Percentiles rank a stretch among this genome's conserved stretches.
phyloP scores from a whole-genome alignment of 2,888 invertebrate genomes.

The Polydrusus cervinus region DNA sequence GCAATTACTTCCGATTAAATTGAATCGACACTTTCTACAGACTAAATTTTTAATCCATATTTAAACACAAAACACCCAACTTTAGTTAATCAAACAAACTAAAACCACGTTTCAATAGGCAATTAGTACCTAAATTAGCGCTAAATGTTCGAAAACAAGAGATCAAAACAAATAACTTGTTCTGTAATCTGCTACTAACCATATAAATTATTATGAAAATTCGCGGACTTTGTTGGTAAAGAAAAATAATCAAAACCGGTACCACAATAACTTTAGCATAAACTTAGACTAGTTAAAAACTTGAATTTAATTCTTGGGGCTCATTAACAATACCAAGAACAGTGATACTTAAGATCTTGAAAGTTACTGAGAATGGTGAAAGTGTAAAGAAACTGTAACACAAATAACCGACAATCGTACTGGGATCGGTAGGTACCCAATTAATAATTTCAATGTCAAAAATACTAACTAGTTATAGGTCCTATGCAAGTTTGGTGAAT shows the following conservation, averaged over 20 bases:
- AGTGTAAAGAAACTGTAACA: conserved; percentile 19
- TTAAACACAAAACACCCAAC: too few relatives aligned
- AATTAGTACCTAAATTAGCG: too few relatives aligned
- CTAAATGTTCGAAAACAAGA: too few relatives aligned
- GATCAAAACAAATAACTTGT: too few relatives aligned
- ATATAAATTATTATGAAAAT: too few relatives aligned
- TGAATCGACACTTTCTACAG: too few relatives aligned
- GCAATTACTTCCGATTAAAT: too few relatives aligned
- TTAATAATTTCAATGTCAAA: conserved; percentile 14
- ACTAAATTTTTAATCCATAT: too few relatives aligned
- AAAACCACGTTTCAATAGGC: too few relatives aligned
- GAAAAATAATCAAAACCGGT: not conserved
- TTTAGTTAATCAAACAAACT: too few relatives aligned
- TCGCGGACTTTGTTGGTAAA: too few relatives aligned
- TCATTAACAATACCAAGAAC: not conserved
- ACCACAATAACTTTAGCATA: not conserved
- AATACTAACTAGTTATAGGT: not conserved
- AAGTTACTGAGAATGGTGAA: conserved; percentile 13
- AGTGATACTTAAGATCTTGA: not conserved
- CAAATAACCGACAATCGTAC: not conserved
- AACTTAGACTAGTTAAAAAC: not conserved
- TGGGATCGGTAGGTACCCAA: not conserved
- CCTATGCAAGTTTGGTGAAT: not conserved
- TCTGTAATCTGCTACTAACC: too few relatives aligned
- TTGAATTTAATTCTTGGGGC: not conserved